Conservation (phyloP, 1,140 invertebrate genomes). For the Bathynomus jamesi region DNA sequence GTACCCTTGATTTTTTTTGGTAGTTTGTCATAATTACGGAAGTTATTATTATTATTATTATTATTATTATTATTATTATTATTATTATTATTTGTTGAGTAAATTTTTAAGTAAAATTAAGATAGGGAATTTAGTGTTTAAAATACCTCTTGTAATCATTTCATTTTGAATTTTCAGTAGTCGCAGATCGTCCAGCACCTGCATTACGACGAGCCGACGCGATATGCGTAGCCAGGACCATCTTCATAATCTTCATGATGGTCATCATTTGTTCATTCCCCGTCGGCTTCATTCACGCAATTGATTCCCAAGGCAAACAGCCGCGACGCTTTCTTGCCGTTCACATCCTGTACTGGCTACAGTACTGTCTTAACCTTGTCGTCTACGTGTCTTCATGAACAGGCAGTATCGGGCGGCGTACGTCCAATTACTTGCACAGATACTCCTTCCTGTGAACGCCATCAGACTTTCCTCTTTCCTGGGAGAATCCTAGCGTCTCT, state of each 20-base stretch:
- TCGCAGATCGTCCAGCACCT: slow-evolving; percentile 6
- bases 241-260: slow-evolving; percentile 17
- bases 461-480: slow-evolving; percentile 11
- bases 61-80: no score
- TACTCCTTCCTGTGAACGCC: slow-evolving; percentile 9
- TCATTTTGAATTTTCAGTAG: slow-evolving; percentile 8
- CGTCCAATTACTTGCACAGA: neutral
- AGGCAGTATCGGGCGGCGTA: slow-evolving; percentile 13
- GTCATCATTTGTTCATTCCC: slow-evolving; percentile 13
- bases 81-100: no score
- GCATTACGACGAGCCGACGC: slow-evolving; percentile 1
- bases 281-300: slow-evolving; percentile 10
- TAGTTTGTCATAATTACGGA: no score
- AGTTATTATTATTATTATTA: no score
- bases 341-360: slow-evolving; percentile 17
- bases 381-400: slow-evolving; percentile 18
- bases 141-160: neutral
- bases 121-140: no score
- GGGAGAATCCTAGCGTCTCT: slow-evolving; percentile 7
- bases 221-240: slow-evolving; percentile 14
- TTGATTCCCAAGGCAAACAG: neutral
- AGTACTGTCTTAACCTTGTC: slow-evolving; percentile 14
- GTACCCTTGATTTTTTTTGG: no score
- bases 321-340: neutral
- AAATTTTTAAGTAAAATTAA: no score